Conservation (phyloP, 2,797 vertebrate genomes). For the Ciconia nigra region DNA sequence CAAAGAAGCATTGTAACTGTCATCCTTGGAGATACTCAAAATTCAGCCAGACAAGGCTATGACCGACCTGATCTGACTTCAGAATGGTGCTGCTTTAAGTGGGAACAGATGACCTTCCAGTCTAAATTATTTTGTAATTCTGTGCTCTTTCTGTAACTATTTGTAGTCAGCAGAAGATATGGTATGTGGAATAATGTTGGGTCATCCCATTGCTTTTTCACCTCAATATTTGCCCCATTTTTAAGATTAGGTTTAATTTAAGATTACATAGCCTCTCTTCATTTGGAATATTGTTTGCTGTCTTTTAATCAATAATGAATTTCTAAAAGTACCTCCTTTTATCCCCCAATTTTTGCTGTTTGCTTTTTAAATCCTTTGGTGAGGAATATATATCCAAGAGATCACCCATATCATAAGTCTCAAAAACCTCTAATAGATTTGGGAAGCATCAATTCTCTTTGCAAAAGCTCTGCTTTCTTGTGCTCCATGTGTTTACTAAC, state of each 20-base stretch:
- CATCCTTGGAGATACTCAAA: not conserved
- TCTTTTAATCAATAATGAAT: not conserved
- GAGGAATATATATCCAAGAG: not conserved
- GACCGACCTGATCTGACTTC: not conserved
- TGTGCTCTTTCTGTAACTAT: not conserved
- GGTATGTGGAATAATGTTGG: not conserved
- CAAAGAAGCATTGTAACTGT: not conserved
- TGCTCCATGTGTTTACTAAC: not conserved
- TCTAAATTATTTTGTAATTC: not conserved
- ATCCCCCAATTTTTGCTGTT: not conserved
- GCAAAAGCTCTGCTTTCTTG: not conserved
- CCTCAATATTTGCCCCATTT: not conserved
- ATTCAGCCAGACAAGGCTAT: not conserved
- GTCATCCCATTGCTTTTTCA: not conserved
- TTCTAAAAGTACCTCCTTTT: not conserved
- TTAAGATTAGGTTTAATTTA: not conserved
- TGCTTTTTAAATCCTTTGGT: not conserved
- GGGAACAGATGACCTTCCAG: not conserved
- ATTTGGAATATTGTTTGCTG: not conserved
- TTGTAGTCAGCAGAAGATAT: not conserved
- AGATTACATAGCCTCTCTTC: not conserved
- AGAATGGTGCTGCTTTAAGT: not conserved
- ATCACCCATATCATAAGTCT: not conserved
- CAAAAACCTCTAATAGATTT: not conserved
- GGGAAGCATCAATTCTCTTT: not conserved